Percentiles rank a stretch among this genome's conserved stretches.
These are phyloP conservation scores for Mactra quadrangularis DNA, from an alignment of 1,140 invertebrate species.

Conservation along the genomic window DNA sequence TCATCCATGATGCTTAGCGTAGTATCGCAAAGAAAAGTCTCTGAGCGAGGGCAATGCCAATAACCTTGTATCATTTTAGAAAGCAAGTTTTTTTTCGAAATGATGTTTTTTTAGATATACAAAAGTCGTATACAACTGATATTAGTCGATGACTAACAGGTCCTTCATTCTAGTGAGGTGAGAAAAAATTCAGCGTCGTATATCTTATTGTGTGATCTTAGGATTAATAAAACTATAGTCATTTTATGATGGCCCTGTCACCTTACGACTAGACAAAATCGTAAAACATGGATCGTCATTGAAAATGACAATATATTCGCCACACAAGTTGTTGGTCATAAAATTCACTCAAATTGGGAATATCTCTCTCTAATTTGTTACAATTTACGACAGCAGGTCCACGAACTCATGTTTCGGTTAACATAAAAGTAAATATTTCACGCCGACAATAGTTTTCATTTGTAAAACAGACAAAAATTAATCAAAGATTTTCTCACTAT, in stretches of 20 bases:
- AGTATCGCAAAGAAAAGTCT: too few species aligned
- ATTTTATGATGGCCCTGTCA: constrained; percentile 34
- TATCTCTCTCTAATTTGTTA: constrained; percentile 41
- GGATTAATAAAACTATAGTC: neutral
- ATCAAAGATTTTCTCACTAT: too few species aligned
- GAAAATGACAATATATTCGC: constrained; percentile 22
- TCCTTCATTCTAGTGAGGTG: too few species aligned
- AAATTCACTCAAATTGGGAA: constrained; percentile 19
- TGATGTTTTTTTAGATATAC: too few species aligned
- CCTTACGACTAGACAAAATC: constrained; percentile 20
- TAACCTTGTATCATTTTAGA: too few species aligned
- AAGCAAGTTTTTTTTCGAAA: too few species aligned
- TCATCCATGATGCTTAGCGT: too few species aligned
- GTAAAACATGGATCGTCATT: constrained; percentile 27
- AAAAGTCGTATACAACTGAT: too few species aligned
- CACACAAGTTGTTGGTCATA: constrained; percentile 46
- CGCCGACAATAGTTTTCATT: constrained; percentile 36
- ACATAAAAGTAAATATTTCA: constrained; percentile 31
- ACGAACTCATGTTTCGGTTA: constrained; percentile 40
- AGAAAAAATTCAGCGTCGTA: too few species aligned
- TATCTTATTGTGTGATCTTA: too few species aligned
- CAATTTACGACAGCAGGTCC: constrained; percentile 35
- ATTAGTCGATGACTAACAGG: too few species aligned
- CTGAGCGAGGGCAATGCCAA: too few species aligned
- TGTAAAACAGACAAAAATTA: constrained; percentile 35